These are phyloP conservation scores for Hippocampus kuda DNA, from an alignment of 2,797 vertebrate species.

Conservation along the genomic window DNA sequence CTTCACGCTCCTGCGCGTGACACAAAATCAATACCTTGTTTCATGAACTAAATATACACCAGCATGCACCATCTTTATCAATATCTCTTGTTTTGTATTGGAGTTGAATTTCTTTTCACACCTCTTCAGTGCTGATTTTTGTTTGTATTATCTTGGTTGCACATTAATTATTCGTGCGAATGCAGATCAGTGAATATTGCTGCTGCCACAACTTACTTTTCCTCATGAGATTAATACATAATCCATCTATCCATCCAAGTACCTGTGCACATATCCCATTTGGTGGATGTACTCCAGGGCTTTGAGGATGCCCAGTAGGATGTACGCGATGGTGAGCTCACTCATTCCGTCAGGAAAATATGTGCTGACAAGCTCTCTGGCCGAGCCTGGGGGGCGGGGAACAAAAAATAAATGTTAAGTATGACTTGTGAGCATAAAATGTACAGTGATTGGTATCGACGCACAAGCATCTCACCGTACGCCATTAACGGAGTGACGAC, in stretches of 20 bases:
- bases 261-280: constrained; percentile 98
- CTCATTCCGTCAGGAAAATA: constrained; percentile 92
- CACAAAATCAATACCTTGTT: neutral
- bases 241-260: neutral
- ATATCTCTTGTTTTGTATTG: too few relatives aligned
- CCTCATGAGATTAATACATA: neutral
- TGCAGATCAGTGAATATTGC: neutral
- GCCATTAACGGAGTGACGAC: constrained; percentile 96
- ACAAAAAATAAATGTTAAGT: neutral
- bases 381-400: constrained; percentile 74
- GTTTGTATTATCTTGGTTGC: neutral
- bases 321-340: constrained; percentile 89
- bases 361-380: constrained; percentile 87
- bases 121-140: neutral
- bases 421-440: too few relatives aligned
- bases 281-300: constrained; percentile 96
- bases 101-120: neutral
- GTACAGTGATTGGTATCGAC: too few relatives aligned
- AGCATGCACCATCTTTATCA: too few relatives aligned
- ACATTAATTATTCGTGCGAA: neutral
- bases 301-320: constrained; percentile 84
- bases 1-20: constrained; percentile 80
- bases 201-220: neutral
- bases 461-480: constrained; percentile 72
- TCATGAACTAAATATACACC: too few relatives aligned